Base-by-base conservation (phyloP, 23 tunicate species). In the Trididemnum nubilum region DNA sequence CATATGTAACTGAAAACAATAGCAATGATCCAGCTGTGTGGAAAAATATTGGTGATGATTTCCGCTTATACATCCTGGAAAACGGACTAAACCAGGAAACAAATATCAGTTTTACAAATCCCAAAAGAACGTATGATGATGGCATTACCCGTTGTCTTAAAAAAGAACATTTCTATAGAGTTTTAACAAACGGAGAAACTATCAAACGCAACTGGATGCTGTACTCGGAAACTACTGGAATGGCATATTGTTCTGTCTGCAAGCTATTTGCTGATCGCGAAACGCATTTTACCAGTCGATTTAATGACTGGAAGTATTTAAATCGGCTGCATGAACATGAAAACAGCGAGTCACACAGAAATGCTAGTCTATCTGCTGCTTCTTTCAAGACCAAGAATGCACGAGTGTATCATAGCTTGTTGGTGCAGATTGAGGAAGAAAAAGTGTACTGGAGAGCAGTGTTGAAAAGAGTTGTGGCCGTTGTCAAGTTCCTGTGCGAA, bases 21-120 rank as follows among this genome's bases (percentile, higher is more conserved):
- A 67, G 74, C 74, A 38, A 67, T 67, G 74, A 67, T 67, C 74
- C 74, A 67, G 74, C 74, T 67, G 15, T 31, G 74, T 67, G 74
- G 38, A 67, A 67, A 67, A 33, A 67, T 67, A 67, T 67, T 30
- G 74, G 33, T 67, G 74, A 67, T 67, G 74, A 67, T n/a, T 67
- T 67, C 38, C 74, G 74, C 74, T 24, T 67, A 33, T 33, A 31
- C 33, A 31, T 67, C 74, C 74, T 67, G 31, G 74, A 67, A 67
- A 67, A 67, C 15, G 37, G 38, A 67, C 38, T 67, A 33, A 33
- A 67, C 74, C 74, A 67, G 74, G 33, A 67, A 31, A 67, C 74
- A 67, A 67, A 67, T 31, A 67, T 67, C 38, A 67, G 74, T 67
- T 67, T 67, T 67, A 33, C 74, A 4, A 67, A 67, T 67, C 33